phyloP scores from a whole-genome alignment of 2,113 vertebrate genomes.

The Barnardius zonarius region DNA sequence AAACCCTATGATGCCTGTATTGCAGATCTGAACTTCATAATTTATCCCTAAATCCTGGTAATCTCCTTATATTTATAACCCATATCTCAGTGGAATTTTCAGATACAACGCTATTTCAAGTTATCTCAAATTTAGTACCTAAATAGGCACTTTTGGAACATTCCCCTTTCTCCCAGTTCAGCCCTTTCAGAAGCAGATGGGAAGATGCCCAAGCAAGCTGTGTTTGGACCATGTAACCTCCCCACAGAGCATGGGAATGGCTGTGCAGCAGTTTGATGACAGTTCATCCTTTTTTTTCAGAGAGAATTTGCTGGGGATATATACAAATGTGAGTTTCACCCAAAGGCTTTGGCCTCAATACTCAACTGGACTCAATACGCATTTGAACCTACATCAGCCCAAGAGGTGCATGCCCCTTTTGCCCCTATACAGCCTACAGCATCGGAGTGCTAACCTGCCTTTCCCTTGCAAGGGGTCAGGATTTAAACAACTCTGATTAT shows the following conservation, averaged over 20 bases:
- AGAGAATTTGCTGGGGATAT: neutral
- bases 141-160: neutral
- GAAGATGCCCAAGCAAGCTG: neutral
- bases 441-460: rapidly evolving
- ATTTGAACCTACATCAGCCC: too few species aligned
- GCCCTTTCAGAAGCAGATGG: neutral
- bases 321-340: neutral
- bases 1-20: neutral
- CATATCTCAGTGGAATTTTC: neutral
- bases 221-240: neutral
- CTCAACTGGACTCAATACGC: too few species aligned
- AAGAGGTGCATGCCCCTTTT: rapidly evolving
- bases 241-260: rapidly evolving
- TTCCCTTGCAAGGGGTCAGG: neutral
- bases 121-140: neutral
- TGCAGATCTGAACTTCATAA: neutral
- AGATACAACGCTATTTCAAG: neutral
- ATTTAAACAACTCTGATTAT: neutral
- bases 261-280: neutral
- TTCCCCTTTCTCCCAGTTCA: neutral
- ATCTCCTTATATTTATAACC: neutral
- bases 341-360: neutral
- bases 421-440: neutral
- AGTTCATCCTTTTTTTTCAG: rapidly evolving
- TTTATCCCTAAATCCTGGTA: neutral